Base-by-base conservation (phyloP, 1,140 invertebrate genomes). In the Aethina tumida region DNA sequence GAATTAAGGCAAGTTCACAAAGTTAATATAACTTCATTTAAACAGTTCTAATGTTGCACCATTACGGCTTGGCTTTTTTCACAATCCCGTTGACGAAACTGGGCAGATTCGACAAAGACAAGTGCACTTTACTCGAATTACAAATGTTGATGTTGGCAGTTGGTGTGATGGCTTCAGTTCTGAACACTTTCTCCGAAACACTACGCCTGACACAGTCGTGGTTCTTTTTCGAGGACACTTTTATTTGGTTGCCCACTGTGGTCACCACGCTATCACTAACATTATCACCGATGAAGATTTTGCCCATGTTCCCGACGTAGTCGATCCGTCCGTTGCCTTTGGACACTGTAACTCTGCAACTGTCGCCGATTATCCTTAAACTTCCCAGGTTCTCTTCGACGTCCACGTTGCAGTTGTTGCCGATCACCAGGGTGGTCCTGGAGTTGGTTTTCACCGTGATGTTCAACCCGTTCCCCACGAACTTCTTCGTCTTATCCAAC, bases 261-360 rank as follows among this genome's bases (percentile, higher is more conserved):
- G 10, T 35, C 4, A 41, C 25, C 5, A 12, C 14, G 2, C 35
- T 17, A 0, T 35, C 21, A n/a, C 30, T 18, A 17, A 41, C 32
- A 6, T 18, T 24, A 12, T 6, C 8, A 5, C 39, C 39, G 6
- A 35, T 14, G 1, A 14, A 10, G 8, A 41, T 41, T 25, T 21
- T 41, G n/a, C 39, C 39, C 12, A 14, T 21, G 21, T 41, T 41
- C 14, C 39, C 39, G 12, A 41, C 25, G 32, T 41, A 41, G 12
- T 41, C 16, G 10, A 41, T 41, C 9, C 20, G 26, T n/a, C 30
- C 39, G 5, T 17, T 41, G 14, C 39, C 39, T 8, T 39, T 39
- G 12, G 22, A 21, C 5, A 39, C 37, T 10, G 26, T 31, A 14
- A 39, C 7, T 4, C 32, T 29, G 13, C 37, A 39, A 30, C 24